Conservation (phyloP, 2,888 invertebrate genomes). For the Standfussiana lucernea region DNA sequence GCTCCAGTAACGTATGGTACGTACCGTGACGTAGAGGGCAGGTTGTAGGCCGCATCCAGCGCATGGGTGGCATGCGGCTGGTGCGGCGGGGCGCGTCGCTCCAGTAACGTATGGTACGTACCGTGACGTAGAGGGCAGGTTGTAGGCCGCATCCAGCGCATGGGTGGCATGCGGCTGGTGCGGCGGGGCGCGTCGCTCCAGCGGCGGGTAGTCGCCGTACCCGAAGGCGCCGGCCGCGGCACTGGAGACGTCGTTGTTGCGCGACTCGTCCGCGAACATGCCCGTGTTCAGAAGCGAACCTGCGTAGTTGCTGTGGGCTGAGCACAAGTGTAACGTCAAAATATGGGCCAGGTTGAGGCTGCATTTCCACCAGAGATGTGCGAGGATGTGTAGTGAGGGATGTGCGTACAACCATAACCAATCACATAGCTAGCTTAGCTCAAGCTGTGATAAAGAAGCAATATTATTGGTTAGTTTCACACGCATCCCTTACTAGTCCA, state of each 20-base stretch:
- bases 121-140: constrained; percentile 86
- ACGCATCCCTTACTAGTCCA: neutral
- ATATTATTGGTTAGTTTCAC: neutral
- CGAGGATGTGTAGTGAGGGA: neutral
- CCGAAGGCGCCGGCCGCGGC: constrained; percentile 70
- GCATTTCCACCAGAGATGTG: neutral
- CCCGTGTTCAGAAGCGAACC: constrained; percentile 79
- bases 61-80: no score
- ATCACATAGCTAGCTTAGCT: neutral
- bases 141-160: constrained; percentile 75
- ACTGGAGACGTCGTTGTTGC: constrained; percentile 82
- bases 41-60: no score
- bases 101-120: no score
- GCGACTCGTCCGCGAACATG: constrained; percentile 82
- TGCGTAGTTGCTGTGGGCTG: constrained; percentile 53
- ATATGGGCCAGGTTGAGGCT: neutral
- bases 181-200: constrained; percentile 69
- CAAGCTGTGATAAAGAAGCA: neutral
- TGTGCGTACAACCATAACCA: neutral
- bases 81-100: no score
- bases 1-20: no score
- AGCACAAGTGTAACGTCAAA: constrained; percentile 27
- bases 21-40: no score
- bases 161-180: constrained; percentile 59
- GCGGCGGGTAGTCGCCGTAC: constrained; percentile 76